Evolutionary conservation across 1,140 invertebrate genomes (phyloP).

Genomic region (Leptonema lineaticorne): DNA sequence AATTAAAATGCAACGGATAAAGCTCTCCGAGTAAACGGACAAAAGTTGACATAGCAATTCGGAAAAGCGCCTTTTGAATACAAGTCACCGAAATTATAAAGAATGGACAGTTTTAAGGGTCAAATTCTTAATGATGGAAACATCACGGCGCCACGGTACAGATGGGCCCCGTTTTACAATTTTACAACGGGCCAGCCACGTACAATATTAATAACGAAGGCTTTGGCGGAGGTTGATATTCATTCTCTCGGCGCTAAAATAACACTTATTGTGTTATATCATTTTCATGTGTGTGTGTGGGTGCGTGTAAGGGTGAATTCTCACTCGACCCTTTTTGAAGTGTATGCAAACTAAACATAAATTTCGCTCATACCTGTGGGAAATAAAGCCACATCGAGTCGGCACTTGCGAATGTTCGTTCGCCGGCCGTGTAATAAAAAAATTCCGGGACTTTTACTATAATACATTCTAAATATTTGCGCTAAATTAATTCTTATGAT

Average conservation of each 20-base stretch:
- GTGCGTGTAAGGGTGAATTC: too few relatives aligned
- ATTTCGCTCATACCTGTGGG: background rate
- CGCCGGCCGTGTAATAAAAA: background rate
- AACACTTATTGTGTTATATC: background rate
- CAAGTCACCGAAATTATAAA: slow-evolving; percentile 14
- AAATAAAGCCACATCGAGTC: background rate
- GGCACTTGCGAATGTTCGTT: background rate
- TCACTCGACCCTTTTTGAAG: background rate
- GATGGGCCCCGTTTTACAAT: slow-evolving; percentile 4
- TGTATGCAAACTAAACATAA: background rate
- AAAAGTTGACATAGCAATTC: slow-evolving; percentile 12
- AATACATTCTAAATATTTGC: too few relatives aligned
- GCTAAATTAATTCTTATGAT: too few relatives aligned
- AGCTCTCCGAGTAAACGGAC: background rate
- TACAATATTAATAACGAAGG: background rate
- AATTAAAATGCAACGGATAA: slow-evolving; percentile 1
- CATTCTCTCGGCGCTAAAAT: background rate
- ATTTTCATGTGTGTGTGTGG: too few relatives aligned
- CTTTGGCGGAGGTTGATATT: background rate
- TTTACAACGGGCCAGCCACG: too few relatives aligned
- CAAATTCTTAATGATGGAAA: too few relatives aligned
- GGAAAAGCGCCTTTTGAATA: background rate
- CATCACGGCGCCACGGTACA: background rate
- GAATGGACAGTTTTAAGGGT: background rate
- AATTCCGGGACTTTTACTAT: too few relatives aligned